Base-by-base conservation (phyloP, 2,113 vertebrate genomes). In the Probosciger aterrimus region DNA sequence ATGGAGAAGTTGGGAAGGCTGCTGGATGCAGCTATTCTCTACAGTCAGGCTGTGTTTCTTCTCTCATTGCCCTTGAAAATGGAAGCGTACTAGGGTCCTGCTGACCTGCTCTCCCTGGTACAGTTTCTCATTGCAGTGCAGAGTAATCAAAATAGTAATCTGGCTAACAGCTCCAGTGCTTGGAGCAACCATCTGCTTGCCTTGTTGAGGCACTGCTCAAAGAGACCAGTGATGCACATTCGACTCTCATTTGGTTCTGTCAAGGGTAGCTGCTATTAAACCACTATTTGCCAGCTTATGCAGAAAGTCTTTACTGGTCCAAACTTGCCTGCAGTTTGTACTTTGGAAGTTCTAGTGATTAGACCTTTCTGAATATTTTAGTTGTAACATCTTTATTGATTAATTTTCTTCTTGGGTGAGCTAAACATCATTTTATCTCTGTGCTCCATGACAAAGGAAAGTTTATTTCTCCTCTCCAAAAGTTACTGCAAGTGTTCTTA, bases 351-450 rank as follows among this genome's bases (percentile, higher is more conserved):
- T 91, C 39, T 44, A 60, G 69, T 55, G 49, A 69, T 31, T 79
- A 49, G 59, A 50, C 31, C 50, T 83, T 76, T 77, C 76, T 74
- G 59, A 88, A 63, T 87, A 37, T 80, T 95, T 94, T 81, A 78
- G 35, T 87, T 92, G 62, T 27, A 55, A 75, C 80, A 35, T 80
- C 30, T 89, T 93, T 77, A 81, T 83, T 90, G 82, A 81, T 89
- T 81, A n/a, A 8, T 89, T 60, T 88, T 77, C 33, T 39, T 46
- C 19, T 7, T 89, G 65, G 31, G 23, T 55, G 22, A 75, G 31
- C 33, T 70, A 77, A 80, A 69, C 6, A 63, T 57, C 23, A 18
- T 62, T 92, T 82, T 90, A 35, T 47, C 47, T 90, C 39, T 4
- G 2, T 55, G 33, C 28, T 95, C 19, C 1, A 2, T 79, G 37